Base-by-base conservation (phyloP, 2,888 invertebrate species). In the Ectropis crepuscularia region DNA sequence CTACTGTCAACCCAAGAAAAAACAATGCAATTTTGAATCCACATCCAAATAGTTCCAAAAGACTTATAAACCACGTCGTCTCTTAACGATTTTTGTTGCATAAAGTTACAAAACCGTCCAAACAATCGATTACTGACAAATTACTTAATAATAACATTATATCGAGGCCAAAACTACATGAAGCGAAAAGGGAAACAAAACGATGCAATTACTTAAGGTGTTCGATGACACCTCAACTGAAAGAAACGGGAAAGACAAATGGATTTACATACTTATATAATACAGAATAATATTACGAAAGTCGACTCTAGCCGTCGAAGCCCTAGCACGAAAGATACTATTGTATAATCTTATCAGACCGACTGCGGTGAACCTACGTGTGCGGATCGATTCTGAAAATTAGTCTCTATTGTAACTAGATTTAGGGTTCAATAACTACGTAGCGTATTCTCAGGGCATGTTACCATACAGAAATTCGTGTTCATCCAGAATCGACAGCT, bases 181-280 rank as follows among this genome's bases (percentile, higher is more conserved):
- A 72, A 82, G 75, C 77, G 55, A 72, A 79, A 64, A 70, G 69
- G 62, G 58, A 67, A 72, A 0, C 0, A 12, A 51, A 12, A n/a
- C 6, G 10, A 51, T 41, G 28, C 39, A 41, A 51, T 41, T 10
- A 7, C 73, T 65, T 72, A 77, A 80, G 72, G 72, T 71, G 46
- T 74, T 73, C 73, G 73, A 64, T 68, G 68, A 74, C 71, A 69
- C 71, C 67, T 73, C 72, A 82, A 88, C 79, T 76, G 81, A 87
- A 83, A 82, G 72, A 74, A 83, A 88, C 80, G 87, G 90, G 89
- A 89, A 89, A 91, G 90, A 92, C 90, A 91, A 91, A 92, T 92
- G 90, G 91, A 92, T 91, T 89, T 88, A 89, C 84, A 87, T 85
- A 80, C 82, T 86, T 89, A 88, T 78, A 87, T 85, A 83, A 80